Evolutionary conservation across 2,888 invertebrate species (phyloP), one percentile per base, ranked within the genome.

Genomic region (Acleris sparsana): DNA sequence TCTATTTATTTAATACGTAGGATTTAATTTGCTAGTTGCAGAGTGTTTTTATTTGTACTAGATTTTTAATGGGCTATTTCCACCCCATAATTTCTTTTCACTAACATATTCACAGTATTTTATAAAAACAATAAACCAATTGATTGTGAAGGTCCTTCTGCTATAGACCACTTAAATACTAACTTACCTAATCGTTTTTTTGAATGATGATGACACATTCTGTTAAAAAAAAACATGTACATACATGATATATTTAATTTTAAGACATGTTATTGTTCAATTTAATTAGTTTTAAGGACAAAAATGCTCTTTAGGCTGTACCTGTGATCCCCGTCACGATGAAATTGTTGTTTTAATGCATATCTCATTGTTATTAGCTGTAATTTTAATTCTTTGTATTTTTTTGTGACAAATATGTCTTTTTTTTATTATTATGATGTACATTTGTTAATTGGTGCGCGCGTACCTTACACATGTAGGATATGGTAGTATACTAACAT

Each of bases 241-340:
- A 48, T 52, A 3, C 2, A 25, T 13, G 52, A 16, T 6, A 52
- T 53, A 25, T 46, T 46, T 17, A 6, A n/a, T 16, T 46, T 46
- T 46, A 46, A 17, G 17, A 17, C 44, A n/a, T 46, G n/a, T 52
- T 18, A 44, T 48, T 44, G 60, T 33, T 33, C 61, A 53, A 49
- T 33, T 39, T 57, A 25, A 25, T 7, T 25, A 59, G 53, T 59
- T 55, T 68, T 70, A 65, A 62, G 69, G 69, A 73, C 71, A 71
- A 71, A 68, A 76, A 78, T 72, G 91, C 90, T 91, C 90, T 89
- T 82, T 87, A 84, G 87, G 92, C 91, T 90, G 83, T 83, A 83
- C 76, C 92, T 92, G 92, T 92, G 92, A 92, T 92, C 86, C 72
- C 74, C 79, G 69, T 89, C 85, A 86, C 83, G 70, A 81, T 82